Evolutionary conservation across 2,888 invertebrate species (phyloP), one percentile per base, ranked within the genome.

Genomic region (Bombylius discolor): DNA sequence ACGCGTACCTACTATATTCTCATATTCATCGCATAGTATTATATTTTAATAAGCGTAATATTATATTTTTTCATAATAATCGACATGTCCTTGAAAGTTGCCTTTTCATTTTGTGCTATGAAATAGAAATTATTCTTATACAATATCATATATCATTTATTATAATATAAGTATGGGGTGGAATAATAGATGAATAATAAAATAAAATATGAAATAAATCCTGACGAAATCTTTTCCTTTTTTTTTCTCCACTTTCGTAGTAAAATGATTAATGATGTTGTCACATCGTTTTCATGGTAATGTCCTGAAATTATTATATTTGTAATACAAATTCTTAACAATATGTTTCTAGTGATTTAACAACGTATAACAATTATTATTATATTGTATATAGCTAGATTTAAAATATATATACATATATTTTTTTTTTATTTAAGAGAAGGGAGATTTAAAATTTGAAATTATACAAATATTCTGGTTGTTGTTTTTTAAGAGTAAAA

Each of bases 231-330:
- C 39, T 42, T 8, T 42, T 8, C 5, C 8, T 7, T 36, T 23
- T 23, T 23, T 23, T 23, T 23, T 23, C 23, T 23, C 23, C 23
- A 23, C 23, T 23, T 23, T 23, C 23, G 23, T 23, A 23, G 8
- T 8, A 36, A 49, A 55, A 55, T 55, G 55, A 55, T 55, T 55
- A 50, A 55, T 55, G 55, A 50, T 55, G 45, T 50, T 39, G 48
- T 36, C 34, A 36, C 47, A 36, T 36, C 55, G 31, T 46, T 46
- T 55, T 36, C 36, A 45, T 46, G 50, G 36, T 36, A 46, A 55
- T 45, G 34, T 36, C 42, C 46, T 50, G 50, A 45, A 54, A 49
- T 46, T 55, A 49, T 50, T 23, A 23, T 23, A 23, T 23, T 23
- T 23, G 23, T 23, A 23, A 23, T 23, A 23, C 23, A 23, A 23